Evolutionary conservation across 1,140 invertebrate genomes (phyloP).

Genomic region (Octopus sinensis): DNA sequence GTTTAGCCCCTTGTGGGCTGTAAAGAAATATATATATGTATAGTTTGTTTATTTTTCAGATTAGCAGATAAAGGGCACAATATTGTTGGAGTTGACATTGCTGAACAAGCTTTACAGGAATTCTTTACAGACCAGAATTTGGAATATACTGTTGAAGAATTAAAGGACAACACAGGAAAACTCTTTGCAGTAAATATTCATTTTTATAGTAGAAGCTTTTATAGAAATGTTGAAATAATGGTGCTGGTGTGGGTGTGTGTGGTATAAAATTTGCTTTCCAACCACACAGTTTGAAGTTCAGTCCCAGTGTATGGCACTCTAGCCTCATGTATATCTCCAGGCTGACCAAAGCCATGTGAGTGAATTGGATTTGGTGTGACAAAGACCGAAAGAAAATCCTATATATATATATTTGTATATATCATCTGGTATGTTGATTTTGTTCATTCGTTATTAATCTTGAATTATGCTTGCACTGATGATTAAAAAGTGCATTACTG

Average conservation of each 20-base stretch:
- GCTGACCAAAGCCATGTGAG: background rate
- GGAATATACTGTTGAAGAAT: constrained; percentile 21
- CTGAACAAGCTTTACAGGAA: constrained; percentile 26
- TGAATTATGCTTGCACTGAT: too few relatives aligned
- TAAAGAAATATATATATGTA: too few relatives aligned
- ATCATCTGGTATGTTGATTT: too few relatives aligned
- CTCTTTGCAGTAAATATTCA: constrained; percentile 18
- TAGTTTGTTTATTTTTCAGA: constrained; percentile 14
- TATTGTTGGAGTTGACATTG: constrained; percentile 30
- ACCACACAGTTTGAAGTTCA: background rate
- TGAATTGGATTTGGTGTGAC: background rate
- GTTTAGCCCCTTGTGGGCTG: too few relatives aligned
- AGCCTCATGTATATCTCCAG: background rate
- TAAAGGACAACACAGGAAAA: constrained; percentile 14
- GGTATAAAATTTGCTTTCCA: background rate
- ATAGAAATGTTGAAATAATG: too few relatives aligned
- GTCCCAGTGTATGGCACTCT: background rate
- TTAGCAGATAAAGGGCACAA: constrained; percentile 29
- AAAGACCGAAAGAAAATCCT: background rate
- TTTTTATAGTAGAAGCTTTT: too few relatives aligned
- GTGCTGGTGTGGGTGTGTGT: background rate
- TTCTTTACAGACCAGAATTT: constrained; percentile 33
- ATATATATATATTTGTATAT: too few relatives aligned
- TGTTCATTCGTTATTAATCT: too few relatives aligned
- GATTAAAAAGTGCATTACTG: too few relatives aligned